Evolutionary conservation across 2,888 invertebrate genomes (phyloP), one percentile per base, ranked within the genome.

Genomic region (Hipparchia sbordonii): DNA sequence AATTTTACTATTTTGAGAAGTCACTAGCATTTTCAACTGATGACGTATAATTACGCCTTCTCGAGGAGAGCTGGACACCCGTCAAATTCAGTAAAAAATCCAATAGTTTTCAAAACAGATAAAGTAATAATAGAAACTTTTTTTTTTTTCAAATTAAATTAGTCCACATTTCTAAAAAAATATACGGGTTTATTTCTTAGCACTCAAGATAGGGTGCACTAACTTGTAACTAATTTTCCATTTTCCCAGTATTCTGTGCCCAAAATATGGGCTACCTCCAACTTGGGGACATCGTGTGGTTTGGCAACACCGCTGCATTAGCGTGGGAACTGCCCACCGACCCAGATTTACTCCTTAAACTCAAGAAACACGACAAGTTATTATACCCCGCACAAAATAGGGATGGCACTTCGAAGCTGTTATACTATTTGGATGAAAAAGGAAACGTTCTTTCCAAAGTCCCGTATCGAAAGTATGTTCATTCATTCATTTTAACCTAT

Each of bases 321-420:
- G 97, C 97, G 0, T 97, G 96, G 96, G 95, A 96, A 81, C 86
- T 97, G 61, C 97, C 97, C 0, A 94, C 95, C 45, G 95, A 95
- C 73, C 95, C 92, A 0, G 77, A 84, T 2, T 56, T 85, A 0
- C 89, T 89, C 57, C 76, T 83, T 4, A 77, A 84, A 46, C 81
- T 91, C 33, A 89, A 82, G 71, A 82, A 87, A 1, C 77, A 84
- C 8, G 77, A 84, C 2, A 88, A 86, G 60, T 60, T 74, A 6
- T 52, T 68, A 4, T 54, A 72, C 6, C 60, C 71, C n/a, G 76
- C 76, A 6, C 66, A 89, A 56, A 82, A 79, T 59, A 84, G 91
- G 62, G 80, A 83, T 12, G 90, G 90, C 52, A 77, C 78, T 2
- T 78, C 81, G 0, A 87, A 86, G 67, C 82, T 84, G 9, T 84